Conservation (phyloP, 2,888 invertebrate species). For the Drosophila silvestris region DNA sequence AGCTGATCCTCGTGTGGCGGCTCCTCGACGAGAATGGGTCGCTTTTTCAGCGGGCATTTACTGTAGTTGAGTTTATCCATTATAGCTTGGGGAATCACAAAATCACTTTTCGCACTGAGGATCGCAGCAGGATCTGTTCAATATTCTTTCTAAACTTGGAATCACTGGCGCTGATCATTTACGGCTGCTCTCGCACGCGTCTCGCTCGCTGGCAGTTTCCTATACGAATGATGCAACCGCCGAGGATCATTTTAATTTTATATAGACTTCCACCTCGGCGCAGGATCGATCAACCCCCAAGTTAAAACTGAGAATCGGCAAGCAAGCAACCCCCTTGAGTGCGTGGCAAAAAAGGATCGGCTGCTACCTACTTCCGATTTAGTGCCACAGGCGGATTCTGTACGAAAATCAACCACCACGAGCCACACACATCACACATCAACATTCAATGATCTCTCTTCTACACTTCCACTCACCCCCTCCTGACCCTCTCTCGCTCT, state of each 20-base stretch:
- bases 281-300: conserved; percentile 71
- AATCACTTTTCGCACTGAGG: conserved; percentile 11
- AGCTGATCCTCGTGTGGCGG: conserved; percentile 57
- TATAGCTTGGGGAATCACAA: conserved; percentile 5
- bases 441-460: conserved; percentile 55
- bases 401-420: conserved; percentile 74
- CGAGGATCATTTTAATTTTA: conserved; percentile 80
- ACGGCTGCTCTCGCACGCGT: conserved; percentile 45
- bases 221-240: conserved; percentile 82
- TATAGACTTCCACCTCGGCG: conserved; percentile 62
- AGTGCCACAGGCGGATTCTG: conserved; percentile 56
- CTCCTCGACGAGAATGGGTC: conserved; percentile 78
- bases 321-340: conserved; percentile 69
- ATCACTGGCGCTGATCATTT: conserved; percentile 54
- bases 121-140: conserved; percentile 28
- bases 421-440: conserved; percentile 37
- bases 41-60: conserved; percentile 84
- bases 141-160: conserved; percentile 20
- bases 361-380: conserved; percentile 76
- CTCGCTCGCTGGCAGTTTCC: conserved; percentile 74
- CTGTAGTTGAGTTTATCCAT: conserved; percentile 84
- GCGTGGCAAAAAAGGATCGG: conserved; percentile 45
- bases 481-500: not conserved
- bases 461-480: conserved; percentile 14
- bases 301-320: not conserved